phyloP scores from a whole-genome alignment of 2,797 vertebrate genomes.

The Channallabes apus region DNA sequence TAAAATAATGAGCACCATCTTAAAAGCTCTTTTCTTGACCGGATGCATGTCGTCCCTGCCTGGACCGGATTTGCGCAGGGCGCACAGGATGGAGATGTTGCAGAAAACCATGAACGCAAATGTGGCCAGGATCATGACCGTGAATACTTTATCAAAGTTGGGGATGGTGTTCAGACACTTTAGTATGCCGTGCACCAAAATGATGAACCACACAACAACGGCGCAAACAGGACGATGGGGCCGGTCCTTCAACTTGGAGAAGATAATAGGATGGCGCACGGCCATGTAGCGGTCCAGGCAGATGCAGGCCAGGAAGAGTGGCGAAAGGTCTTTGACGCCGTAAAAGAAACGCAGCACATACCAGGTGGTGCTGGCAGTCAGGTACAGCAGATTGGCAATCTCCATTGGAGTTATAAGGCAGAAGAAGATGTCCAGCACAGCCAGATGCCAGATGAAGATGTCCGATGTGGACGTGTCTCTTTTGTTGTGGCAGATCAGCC shows the following conservation, averaged over 20 bases:
- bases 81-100: constrained; percentile 72
- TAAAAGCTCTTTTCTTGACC: constrained; percentile 78
- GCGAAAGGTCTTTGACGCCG: constrained; percentile 73
- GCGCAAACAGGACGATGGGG: constrained; percentile 62
- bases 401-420: constrained; percentile 74
- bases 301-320: constrained; percentile 76
- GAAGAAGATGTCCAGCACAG: constrained; percentile 71
- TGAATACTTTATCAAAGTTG: constrained; percentile 71
- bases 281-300: constrained; percentile 79
- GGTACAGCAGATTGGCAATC: constrained; percentile 67
- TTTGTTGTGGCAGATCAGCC: constrained; percentile 73
- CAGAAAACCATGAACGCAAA: constrained; percentile 78
- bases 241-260: constrained; percentile 72
- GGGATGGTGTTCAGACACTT: constrained; percentile 65
- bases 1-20: constrained; percentile 76
- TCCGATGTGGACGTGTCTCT: constrained; percentile 73
- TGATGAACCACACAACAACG: constrained; percentile 66
- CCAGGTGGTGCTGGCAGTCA: constrained; percentile 64
- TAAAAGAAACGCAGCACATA: constrained; percentile 75
- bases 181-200: constrained; percentile 62
- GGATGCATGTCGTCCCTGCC: constrained; percentile 75
- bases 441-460: constrained; percentile 75
- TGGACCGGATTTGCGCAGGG: constrained; percentile 62
- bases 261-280: constrained; percentile 74
- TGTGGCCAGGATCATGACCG: constrained; percentile 64